Percentiles rank a stretch among this genome's conserved stretches.
Evolutionary conservation across 2,888 invertebrate genomes (phyloP).

Genomic region (Chrysomela aeneicollis): DNA sequence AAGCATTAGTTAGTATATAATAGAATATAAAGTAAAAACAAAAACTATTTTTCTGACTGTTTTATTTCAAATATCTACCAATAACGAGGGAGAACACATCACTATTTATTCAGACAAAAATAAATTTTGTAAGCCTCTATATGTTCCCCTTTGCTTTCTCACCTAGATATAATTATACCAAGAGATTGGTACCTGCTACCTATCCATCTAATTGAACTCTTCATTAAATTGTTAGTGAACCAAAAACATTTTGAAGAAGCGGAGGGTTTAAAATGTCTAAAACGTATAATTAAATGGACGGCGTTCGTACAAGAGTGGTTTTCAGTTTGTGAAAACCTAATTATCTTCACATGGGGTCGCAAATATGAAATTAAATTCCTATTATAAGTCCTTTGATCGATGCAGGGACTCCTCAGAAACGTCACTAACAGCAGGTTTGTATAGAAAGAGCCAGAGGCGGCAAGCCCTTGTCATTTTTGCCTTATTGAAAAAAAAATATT

Average conservation of each 20-base stretch:
- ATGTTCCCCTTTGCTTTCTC: too few species aligned
- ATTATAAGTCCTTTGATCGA: slow-evolving; percentile 50
- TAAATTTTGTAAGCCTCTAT: too few species aligned
- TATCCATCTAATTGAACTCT: too few species aligned
- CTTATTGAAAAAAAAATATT: slow-evolving; percentile 39
- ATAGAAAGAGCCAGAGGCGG: slow-evolving; percentile 36
- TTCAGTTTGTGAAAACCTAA: slow-evolving; percentile 26
- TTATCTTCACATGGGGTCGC: slow-evolving; percentile 30
- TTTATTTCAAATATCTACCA: too few species aligned
- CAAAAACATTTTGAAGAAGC: background rate
- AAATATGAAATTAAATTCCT: slow-evolving; percentile 36
- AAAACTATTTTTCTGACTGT: too few species aligned
- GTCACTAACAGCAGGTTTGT: slow-evolving; percentile 45
- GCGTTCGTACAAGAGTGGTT: slow-evolving; percentile 20
- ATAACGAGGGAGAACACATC: too few species aligned
- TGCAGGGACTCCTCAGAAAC: slow-evolving; percentile 40
- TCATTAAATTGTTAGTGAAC: too few species aligned
- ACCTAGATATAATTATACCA: too few species aligned
- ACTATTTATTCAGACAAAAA: too few species aligned
- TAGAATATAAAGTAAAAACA: too few species aligned
- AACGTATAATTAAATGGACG: background rate
- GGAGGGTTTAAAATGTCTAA: background rate
- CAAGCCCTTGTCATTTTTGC: slow-evolving; percentile 43
- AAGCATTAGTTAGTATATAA: too few species aligned
- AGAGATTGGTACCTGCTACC: too few species aligned